These are phyloP conservation scores for Hucho hucho DNA, from an alignment of 2,113 vertebrate species.

Conservation along the genomic window DNA sequence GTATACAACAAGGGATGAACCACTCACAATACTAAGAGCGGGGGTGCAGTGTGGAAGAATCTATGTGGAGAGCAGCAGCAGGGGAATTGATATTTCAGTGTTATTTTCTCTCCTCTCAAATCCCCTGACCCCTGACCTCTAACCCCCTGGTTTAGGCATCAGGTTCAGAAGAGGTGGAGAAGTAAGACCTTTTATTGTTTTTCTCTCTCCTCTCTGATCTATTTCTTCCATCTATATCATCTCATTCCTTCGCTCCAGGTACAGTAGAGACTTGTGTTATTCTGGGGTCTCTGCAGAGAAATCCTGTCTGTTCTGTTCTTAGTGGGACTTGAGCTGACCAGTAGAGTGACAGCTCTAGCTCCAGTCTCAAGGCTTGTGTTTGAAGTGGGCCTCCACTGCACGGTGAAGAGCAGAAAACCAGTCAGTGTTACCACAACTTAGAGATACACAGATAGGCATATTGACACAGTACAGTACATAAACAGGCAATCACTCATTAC, in stretches of 20 bases:
- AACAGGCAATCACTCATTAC: background rate
- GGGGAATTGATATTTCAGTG: constrained; percentile 43
- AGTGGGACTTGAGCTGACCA: constrained; percentile 30
- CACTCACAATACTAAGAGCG: constrained; percentile 55
- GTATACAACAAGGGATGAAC: constrained; percentile 32
- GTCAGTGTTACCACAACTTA: background rate
- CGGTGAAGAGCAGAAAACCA: constrained; percentile 22
- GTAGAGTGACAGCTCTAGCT: constrained; percentile 15
- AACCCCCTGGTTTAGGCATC: background rate
- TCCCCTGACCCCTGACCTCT: constrained; percentile 27
- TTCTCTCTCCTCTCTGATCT: background rate
- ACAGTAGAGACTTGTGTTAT: constrained; percentile 15
- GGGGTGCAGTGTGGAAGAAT: constrained; percentile 22
- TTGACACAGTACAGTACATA: background rate
- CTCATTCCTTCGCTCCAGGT: background rate
- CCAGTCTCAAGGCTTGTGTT: constrained; percentile 90
- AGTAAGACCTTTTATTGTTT: constrained; percentile 15
- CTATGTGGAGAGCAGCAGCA: constrained; percentile 24
- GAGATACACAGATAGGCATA: background rate
- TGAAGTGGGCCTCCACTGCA: constrained; percentile 97
- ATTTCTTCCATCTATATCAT: background rate
- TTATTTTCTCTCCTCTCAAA: too few relatives aligned
- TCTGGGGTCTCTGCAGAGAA: constrained; percentile 14
- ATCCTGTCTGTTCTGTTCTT: constrained; percentile 31
- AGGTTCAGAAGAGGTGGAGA: background rate